A percentile compares a stretch with the other conserved stretches of the same genome.
phyloP scores from a whole-genome alignment of 2,888 invertebrate species.

The Spodoptera exigua region DNA sequence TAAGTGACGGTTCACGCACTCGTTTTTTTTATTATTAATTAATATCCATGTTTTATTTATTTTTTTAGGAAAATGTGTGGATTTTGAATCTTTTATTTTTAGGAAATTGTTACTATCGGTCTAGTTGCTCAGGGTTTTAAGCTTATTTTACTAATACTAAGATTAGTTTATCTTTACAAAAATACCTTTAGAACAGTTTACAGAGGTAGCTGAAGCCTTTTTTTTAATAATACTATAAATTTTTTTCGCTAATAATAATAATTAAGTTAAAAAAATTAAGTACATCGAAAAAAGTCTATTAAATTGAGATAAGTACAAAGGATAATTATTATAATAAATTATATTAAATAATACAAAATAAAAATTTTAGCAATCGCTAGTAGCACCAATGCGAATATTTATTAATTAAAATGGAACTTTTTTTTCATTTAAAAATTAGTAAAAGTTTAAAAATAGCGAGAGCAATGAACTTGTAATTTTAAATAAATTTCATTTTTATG shows the following conservation, averaged over 20 bases:
- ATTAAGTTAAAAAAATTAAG: conserved; percentile 73
- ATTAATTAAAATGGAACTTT: conserved; percentile 60
- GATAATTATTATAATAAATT: conserved; percentile 55
- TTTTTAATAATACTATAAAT: conserved; percentile 68
- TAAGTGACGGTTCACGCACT: conserved; percentile 39
- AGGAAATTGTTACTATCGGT: conserved; percentile 69
- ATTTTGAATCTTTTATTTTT: conserved; percentile 68
- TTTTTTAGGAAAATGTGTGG: conserved; percentile 74
- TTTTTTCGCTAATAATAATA: conserved; percentile 66
- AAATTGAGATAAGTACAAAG: conserved; percentile 61
- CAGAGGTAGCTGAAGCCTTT: conserved; percentile 84
- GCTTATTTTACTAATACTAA: conserved; percentile 71
- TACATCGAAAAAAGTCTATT: conserved; percentile 69
- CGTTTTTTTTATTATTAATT: conserved; percentile 19
- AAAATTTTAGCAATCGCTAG: conserved; percentile 74
- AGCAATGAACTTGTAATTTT: conserved; percentile 18
- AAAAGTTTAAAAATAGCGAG: conserved; percentile 17
- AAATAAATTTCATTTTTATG: neutral
- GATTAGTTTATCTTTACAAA: conserved; percentile 79
- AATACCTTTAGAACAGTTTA: conserved; percentile 83
- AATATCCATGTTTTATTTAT: conserved; percentile 41
- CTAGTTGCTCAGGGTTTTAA: conserved; percentile 67
- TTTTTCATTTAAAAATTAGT: conserved; percentile 44
- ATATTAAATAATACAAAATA: conserved; percentile 47
- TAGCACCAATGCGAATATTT: conserved; percentile 83